Evolutionary conservation across 2,113 vertebrate species (phyloP), one percentile per base, ranked within the genome.

Genomic region (Harpagus bidentatus): DNA sequence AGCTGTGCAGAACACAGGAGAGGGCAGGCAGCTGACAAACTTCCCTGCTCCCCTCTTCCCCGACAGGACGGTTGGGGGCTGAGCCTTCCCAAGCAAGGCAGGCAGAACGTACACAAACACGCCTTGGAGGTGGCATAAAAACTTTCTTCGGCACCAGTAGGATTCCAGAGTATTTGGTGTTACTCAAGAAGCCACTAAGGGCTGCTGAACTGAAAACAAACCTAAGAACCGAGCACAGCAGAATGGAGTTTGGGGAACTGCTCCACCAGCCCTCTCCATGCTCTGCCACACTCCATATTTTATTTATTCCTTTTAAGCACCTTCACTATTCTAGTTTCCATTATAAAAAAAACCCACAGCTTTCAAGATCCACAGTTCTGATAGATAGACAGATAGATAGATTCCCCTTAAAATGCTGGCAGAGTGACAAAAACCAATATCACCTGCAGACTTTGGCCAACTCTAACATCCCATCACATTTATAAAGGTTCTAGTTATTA

Each of bases 21-120:
- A 79, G 23, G 23, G 16, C n/a, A 52, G 42, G 80, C 43, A 83
- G 52, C 25, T 15, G 19, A 45, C 48, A 29, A 63, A 52, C 12
- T 10, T 28, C 61, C 10, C 26, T 0, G 0, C 26, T 52, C 48
- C 61, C 10, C 9, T 23, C 40, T 73, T 62, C 21, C 22, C 12
- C 28, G 14, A 13, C 0, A 0, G 22, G 25, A 14, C 14, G 72
- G 6, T 4, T 8, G 3, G 23, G 71, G 40, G 40, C 43, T 52
- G 40, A 89, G 17, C 29, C 26, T 48, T 43, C 77, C n/a, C 18
- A 43, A 61, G 48, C 23, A 36, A 89, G 22, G 38, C n/a, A 86
- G 25, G 11, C 13, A 77, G 3, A 50, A 56, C 9, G 40, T 1
- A 77, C 2, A 71, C 36, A 67, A 40, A 26, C 6, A 50, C 11